Percentiles rank a stretch among this genome's conserved stretches.
These are phyloP conservation scores for Halictus ligatus DNA, from an alignment of 2,888 invertebrate species.

Conservation along the genomic window DNA sequence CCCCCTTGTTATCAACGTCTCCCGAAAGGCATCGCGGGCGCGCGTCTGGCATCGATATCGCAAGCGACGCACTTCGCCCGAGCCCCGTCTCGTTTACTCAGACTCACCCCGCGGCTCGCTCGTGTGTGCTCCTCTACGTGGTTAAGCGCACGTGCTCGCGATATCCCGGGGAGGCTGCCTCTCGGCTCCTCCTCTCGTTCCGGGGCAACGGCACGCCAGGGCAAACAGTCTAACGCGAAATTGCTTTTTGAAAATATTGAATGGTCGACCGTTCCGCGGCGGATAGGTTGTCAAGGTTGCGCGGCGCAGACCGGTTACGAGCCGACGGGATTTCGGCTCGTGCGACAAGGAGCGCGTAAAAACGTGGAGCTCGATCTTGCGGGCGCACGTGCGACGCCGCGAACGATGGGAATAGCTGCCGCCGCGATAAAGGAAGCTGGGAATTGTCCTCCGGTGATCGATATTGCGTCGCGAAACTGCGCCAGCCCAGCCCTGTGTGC, in stretches of 20 bases:
- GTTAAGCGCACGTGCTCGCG: conserved; percentile 74
- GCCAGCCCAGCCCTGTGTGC: conserved; percentile 36
- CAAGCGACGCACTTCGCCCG: not conserved
- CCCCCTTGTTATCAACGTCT: conserved; percentile 26
- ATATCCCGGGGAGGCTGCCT: conserved; percentile 55
- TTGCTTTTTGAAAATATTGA: conserved; percentile 75
- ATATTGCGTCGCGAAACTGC: conserved; percentile 52
- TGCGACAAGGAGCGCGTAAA: conserved; percentile 1
- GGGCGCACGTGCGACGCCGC: conserved; percentile 58
- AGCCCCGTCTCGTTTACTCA: conserved; percentile 45
- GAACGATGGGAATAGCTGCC: conserved; percentile 21
- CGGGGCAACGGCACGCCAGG: conserved; percentile 52
- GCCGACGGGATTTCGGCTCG: conserved; percentile 34
- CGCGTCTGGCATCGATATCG: conserved; percentile 40
- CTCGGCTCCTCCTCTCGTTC: conserved; percentile 27
- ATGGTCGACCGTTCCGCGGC: conserved; percentile 61
- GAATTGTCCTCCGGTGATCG: conserved; percentile 62
- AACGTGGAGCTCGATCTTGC: conserved; percentile 42
- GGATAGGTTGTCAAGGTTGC: conserved; percentile 41
- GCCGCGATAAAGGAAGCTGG: conserved; percentile 51
- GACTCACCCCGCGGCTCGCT: conserved; percentile 46
- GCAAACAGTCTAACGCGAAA: conserved; percentile 75
- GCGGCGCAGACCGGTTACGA: conserved; percentile 21
- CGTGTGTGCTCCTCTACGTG: conserved; percentile 71
- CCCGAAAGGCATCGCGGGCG: conserved; percentile 26